Base-by-base conservation (phyloP, 2,888 invertebrate species). In the Spodoptera littoralis region DNA sequence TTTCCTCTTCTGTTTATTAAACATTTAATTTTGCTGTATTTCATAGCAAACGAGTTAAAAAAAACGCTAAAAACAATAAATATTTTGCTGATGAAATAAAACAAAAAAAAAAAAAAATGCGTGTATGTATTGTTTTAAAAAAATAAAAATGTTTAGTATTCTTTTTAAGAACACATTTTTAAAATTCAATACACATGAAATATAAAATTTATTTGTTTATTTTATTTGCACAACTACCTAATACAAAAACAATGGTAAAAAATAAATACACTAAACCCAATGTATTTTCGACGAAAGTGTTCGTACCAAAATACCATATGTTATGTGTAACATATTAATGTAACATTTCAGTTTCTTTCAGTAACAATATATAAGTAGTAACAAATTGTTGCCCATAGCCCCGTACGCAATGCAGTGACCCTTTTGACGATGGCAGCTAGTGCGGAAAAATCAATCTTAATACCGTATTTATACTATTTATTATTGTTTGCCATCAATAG, bases 331-430 rank as follows among this genome's bases (percentile, higher is more conserved):
- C 56, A 69, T 65, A 18, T 18, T 18, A 18, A 46, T 18, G 65
- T 71, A 71, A 68, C 56, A 69, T 65, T 64, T 56, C 69, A 49
- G 60, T 74, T 60, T 64, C 59, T 58, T 45, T 46, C 41, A 27
- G 48, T 56, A 56, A 50, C 57, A 58, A 42, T 71, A 54, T 54
- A 61, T 62, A 74, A 62, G 62, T 55, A 57, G 42, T 58, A 60
- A 59, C 52, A 65, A 56, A 68, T 68, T 71, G 62, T 75, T 77
- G 70, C 42, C 57, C 78, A 54, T 61, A 54, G 22, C 48, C 57
- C 47, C 47, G 22, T 76, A 76, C 79, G 76, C 76, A 78, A 55
- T 76, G 76, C 76, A 76, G 76, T 71, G 63, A 63, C 66, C 79
- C 59, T 71, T 71, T 48, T 59, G 61, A 60, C 41, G 47, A 30